Evolutionary conservation across 2,113 vertebrate species (phyloP).

Genomic region (Lichenostomus cassidix): DNA sequence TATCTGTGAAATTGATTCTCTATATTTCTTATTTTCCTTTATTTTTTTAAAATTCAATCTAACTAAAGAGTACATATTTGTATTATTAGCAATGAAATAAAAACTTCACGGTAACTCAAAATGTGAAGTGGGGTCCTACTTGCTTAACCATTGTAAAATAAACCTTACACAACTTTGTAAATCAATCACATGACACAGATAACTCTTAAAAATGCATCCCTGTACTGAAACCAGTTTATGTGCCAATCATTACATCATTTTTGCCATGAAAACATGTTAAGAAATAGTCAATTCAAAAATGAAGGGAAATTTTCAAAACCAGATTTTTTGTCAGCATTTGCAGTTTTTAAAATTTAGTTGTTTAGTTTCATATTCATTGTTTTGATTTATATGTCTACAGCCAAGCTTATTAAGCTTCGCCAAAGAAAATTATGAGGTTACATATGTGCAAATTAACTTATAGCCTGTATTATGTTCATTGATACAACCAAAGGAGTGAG

Average conservation of each 20-base stretch:
- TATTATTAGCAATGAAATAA: not conserved
- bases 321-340: not conserved
- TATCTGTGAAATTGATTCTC: constrained; percentile 11
- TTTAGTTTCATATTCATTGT: not conserved
- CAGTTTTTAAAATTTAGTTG: not conserved
- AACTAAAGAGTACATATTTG: not conserved
- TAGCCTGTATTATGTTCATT: not conserved
- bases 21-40: not conserved
- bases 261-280: not conserved
- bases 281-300: not conserved
- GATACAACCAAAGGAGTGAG: not conserved
- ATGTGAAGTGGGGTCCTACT: not conserved
- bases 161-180: not conserved
- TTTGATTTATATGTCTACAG: not conserved
- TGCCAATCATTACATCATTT: not conserved
- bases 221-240: not conserved
- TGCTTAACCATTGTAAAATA: not conserved
- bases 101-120: constrained; percentile 11
- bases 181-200: not conserved
- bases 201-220: not conserved
- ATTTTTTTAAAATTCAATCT: not conserved
- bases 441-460: not conserved
- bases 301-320: not conserved
- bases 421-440: not conserved
- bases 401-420: not conserved